Base-by-base conservation (phyloP, 92 coral and sea anemone species). In the Ricordea florida region DNA sequence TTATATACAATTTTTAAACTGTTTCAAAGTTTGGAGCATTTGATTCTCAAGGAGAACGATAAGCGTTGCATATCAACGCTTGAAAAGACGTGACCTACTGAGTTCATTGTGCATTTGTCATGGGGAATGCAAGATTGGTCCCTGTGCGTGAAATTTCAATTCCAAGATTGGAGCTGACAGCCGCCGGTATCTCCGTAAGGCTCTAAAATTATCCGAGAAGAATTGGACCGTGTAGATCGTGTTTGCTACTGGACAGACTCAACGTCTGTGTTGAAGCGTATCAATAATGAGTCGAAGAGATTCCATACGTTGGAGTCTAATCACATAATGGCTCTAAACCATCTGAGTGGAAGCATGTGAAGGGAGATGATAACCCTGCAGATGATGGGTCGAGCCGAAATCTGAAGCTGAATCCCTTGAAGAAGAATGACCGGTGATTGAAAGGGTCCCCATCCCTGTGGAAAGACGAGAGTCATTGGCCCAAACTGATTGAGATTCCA, bases 281-380 rank as follows among this genome's bases (percentile, higher is more conserved):
- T 83, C 33, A 53, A 55, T 27, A 83, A 66, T 36, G 67, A 66
- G 13, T 56, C 83, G n/a, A n/a, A n/a, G n/a, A n/a, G n/a, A n/a
- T n/a, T n/a, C n/a, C n/a, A 84, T 33, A 76, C 80, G 4, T 84
- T 76, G 20, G 85, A 84, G 36, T 84, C 90, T 8, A 84, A 84
- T 49, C 85, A 15, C 80, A 33, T 16, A 33, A 70, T 31, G 74
- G 63, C 1, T 64, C 84, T 20, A 28, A 5, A 6, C 66, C 72
- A 10, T 18, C 18, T 7, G 57, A 76, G 41, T 84, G 89, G 89
- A 49, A 62, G 43, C 61, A 68, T 27, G 78, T 84, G 13, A 68
- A 68, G 26, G 53, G 89, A 45, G 79, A 84, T 24, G 74, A 76
- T 5, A 77, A 75, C 44, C 89, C 89, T 14, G 85, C 80, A 4